These are phyloP conservation scores for Cynoglossus semilaevis DNA, from an alignment of 2,113 vertebrate genomes.

Conservation along the genomic window DNA sequence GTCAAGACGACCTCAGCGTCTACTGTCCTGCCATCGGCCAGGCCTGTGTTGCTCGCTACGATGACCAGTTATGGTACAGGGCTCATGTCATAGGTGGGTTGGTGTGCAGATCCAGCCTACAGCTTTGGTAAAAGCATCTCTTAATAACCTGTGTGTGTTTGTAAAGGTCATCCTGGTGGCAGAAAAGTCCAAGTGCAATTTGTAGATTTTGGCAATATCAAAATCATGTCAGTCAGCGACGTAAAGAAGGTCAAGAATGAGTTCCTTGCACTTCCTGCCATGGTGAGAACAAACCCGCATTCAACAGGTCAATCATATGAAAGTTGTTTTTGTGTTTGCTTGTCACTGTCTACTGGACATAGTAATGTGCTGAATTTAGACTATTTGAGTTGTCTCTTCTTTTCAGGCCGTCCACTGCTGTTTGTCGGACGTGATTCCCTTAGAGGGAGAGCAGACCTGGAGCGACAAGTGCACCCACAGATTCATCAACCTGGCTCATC, in stretches of 20 bases:
- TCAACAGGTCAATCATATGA: too few species aligned
- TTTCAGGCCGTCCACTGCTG: conserved; percentile 85
- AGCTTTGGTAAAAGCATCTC: too few species aligned
- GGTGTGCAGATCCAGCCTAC: too few species aligned
- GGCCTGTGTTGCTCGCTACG: conserved; percentile 82
- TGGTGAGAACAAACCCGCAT: conserved; percentile 72
- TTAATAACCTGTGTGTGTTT: conserved; percentile 4
- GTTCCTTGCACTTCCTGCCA: conserved; percentile 81
- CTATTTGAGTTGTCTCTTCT: not conserved
- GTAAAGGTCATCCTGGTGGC: conserved; percentile 77
- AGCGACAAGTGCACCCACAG: conserved; percentile 72
- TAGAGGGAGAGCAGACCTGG: conserved; percentile 72
- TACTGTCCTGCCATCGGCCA: conserved; percentile 80
- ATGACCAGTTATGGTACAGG: conserved; percentile 86
- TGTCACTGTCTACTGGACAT: too few species aligned
- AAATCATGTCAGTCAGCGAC: conserved; percentile 75
- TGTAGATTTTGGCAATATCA: conserved; percentile 84
- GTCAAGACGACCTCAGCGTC: conserved; percentile 68
- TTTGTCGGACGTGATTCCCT: conserved; percentile 79
- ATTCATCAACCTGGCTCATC: conserved; percentile 80
- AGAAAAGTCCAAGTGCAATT: conserved; percentile 81
- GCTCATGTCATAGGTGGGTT: conserved; percentile 83
- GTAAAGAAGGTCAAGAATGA: conserved; percentile 85
- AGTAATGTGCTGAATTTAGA: too few species aligned
- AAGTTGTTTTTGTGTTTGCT: too few species aligned